Base-by-base conservation (phyloP, 2,113 vertebrate species). In the Barbus barbus region DNA sequence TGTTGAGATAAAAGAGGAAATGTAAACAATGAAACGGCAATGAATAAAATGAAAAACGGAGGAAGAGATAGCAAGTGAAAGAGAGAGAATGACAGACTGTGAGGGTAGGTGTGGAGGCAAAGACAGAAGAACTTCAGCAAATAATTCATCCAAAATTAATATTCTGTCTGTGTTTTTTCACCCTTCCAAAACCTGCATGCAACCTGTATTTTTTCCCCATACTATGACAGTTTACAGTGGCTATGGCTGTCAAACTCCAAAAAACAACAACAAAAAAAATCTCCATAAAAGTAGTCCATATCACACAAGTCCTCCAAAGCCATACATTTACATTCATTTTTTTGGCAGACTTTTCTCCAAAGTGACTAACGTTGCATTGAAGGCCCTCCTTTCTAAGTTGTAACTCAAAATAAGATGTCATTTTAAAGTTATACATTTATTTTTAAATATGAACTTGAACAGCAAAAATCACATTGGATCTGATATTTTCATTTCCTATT, bases 11-110 rank as follows among this genome's bases (percentile, higher is more conserved):
- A 76, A 33, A 31, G 36, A 61, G 38, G 58, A 36, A 65, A 56
- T 77, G 56, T 36, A 76, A 65, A 51, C 48, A 82, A 86, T 71
- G 46, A 60, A 60, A 73, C n/a, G n/a, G n/a, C 20, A 13, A 61
- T 36, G 38, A 58, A 81, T 73, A 28, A 28, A 71, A 44, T 48
- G 8, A 36, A 69, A 81, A 69, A 81, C 12, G 9, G n/a, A 53
- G 79, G 41, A 26, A 6, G 38, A 65, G 60, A 80, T 63, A 31
- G 60, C 78, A 80, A 26, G n/a, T 63, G 60, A 63, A 79, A 56
- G 24, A 22, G 1, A 75, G 18, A 78, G 33, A 79, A 63, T 53
- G 48, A 78, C 31, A 78, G 48, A 58, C 11, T 36, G 9, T 44
- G 78, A 65, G 22, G 9, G 24, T 65, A 60, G 31, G 20, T 78